Conservation (phyloP, 1,140 invertebrate species). For the Apis cerana region DNA sequence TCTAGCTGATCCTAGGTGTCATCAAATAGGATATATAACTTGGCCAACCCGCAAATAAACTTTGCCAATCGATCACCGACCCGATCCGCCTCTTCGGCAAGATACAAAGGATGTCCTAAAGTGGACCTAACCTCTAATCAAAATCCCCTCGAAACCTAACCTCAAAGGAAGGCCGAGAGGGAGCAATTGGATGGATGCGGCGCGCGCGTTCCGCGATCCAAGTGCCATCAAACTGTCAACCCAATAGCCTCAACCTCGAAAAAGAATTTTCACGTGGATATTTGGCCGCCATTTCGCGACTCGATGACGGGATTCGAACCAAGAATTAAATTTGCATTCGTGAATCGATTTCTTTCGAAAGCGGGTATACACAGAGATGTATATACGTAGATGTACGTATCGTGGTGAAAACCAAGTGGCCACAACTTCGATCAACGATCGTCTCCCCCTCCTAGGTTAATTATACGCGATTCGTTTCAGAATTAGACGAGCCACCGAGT, state of each 20-base stretch:
- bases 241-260: not conserved
- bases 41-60: too few relatives aligned
- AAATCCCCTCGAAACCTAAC: not conserved
- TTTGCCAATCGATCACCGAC: too few relatives aligned
- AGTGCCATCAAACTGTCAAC: constrained; percentile 18
- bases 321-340: too few relatives aligned
- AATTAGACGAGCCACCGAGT: constrained; percentile 33
- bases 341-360: too few relatives aligned
- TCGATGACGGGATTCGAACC: not conserved
- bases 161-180: not conserved
- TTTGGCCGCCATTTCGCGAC: constrained; percentile 1
- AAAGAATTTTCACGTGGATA: constrained; percentile 17
- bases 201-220: not conserved
- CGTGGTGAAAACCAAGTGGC: too few relatives aligned
- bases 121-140: not conserved
- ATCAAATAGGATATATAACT: too few relatives aligned
- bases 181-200: not conserved
- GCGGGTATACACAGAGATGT: too few relatives aligned
- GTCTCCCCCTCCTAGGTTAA: constrained; percentile 13
- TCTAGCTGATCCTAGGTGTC: too few relatives aligned
- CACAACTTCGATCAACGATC: not conserved
- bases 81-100: too few relatives aligned
- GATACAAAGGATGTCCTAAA: too few relatives aligned
- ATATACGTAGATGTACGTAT: too few relatives aligned
- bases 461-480: constrained; percentile 47